Evolutionary conservation across 2,797 vertebrate species (phyloP).

Genomic region (Sciurus carolinensis): DNA sequence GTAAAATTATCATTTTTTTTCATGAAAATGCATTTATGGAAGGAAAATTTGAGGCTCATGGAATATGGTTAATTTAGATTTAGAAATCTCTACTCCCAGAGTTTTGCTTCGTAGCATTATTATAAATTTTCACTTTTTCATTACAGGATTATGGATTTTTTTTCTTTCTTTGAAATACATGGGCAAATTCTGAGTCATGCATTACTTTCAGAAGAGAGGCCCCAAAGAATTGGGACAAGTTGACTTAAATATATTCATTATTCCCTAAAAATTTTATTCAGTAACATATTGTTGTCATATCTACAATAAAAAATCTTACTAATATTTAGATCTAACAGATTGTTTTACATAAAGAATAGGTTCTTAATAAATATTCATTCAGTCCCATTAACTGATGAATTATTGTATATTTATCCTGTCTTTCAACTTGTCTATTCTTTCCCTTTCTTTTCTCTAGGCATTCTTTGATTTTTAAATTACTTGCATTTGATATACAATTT

Average conservation of each 20-base stretch:
- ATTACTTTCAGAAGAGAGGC: background rate
- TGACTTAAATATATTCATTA: background rate
- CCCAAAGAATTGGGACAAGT: background rate
- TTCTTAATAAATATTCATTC: background rate
- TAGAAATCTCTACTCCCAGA: background rate
- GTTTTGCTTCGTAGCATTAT: background rate
- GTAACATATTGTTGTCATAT: background rate
- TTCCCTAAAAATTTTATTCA: background rate
- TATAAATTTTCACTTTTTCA: background rate
- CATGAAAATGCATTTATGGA: background rate
- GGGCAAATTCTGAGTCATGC: background rate
- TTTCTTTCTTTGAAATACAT: background rate
- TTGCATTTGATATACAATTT: background rate
- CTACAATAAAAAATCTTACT: background rate
- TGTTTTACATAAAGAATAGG: background rate
- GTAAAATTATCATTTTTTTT: background rate
- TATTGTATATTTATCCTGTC: background rate
- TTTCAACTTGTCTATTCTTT: background rate
- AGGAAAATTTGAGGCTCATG: background rate
- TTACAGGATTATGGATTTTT: background rate
- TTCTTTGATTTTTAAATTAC: background rate
- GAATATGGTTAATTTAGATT: background rate
- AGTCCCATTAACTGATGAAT: background rate
- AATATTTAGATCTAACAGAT: background rate
- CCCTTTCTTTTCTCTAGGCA: background rate